Conservation (phyloP, 1,140 invertebrate genomes). For the Drosophila parabipectinata region DNA sequence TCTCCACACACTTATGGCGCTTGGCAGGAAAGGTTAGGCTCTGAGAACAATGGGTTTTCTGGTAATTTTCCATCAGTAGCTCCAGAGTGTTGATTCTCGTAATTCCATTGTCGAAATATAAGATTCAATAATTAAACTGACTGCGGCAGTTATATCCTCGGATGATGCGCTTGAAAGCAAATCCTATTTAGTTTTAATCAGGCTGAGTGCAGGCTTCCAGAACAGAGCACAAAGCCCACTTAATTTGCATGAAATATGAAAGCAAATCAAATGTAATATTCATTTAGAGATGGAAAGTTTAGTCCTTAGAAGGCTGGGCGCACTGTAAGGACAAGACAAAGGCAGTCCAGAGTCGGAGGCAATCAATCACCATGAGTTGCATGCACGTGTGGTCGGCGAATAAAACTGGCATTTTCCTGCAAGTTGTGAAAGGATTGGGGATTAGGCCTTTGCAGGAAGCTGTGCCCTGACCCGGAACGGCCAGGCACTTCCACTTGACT, state of each 20-base stretch:
- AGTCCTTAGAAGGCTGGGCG: background rate
- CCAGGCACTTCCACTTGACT: slow-evolving; percentile 1
- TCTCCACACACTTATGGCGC: background rate
- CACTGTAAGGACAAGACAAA: background rate
- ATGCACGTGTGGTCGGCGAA: slow-evolving; percentile 13
- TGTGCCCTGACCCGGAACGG: too few species aligned
- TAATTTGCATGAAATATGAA: background rate
- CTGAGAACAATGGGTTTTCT: background rate
- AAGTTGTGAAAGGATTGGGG: background rate
- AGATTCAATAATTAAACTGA: background rate
- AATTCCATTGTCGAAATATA: background rate
- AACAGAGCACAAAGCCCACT: slow-evolving; percentile 4
- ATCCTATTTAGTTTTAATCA: slow-evolving; percentile 2
- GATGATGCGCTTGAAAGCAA: background rate
- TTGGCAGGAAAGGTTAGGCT: background rate
- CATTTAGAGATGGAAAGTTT: background rate
- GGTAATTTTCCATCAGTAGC: background rate
- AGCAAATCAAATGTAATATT: slow-evolving; percentile 1
- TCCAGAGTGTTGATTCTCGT: background rate
- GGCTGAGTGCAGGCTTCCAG: background rate
- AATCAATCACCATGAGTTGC: slow-evolving; percentile 23
- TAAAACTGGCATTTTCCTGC: background rate
- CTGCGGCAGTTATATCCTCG: too few species aligned
- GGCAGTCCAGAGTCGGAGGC: background rate
- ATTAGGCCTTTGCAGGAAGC: too few species aligned